A percentile compares a stretch with the other conserved stretches of the same genome.
Evolutionary conservation across 2,888 invertebrate species (phyloP).

Genomic region (Myopa testacea): DNA sequence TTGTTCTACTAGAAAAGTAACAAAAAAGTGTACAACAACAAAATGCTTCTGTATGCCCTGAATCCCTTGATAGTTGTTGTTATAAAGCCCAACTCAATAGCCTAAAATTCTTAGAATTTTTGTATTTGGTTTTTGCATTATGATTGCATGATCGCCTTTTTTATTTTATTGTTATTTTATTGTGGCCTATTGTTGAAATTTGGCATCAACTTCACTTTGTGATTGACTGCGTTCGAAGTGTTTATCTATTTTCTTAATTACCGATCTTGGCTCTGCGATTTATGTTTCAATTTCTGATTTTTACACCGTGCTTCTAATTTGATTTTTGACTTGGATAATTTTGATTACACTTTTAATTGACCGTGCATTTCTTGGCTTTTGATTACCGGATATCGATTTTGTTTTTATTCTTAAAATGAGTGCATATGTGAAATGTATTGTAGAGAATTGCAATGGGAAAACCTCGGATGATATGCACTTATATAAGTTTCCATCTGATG

Average conservation of each 20-base stretch:
- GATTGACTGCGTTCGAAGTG: neutral
- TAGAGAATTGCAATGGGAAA: neutral
- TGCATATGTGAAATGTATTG: neutral
- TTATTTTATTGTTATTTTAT: neutral
- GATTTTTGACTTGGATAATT: too few species aligned
- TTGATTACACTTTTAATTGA: too few species aligned
- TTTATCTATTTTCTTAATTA: neutral
- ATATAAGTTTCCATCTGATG: conserved; percentile 1
- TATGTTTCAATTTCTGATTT: neutral
- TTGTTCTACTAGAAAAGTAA: too few species aligned
- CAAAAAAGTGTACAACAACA: too few species aligned
- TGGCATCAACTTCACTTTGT: neutral
- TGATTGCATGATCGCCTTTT: neutral
- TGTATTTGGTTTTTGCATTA: too few species aligned
- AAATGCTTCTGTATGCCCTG: too few species aligned
- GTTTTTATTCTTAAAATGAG: neutral
- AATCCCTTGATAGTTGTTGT: too few species aligned
- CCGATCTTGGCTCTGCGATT: neutral
- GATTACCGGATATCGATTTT: too few species aligned
- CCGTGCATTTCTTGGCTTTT: neutral
- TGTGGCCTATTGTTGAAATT: neutral
- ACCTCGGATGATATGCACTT: neutral
- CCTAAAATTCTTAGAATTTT: too few species aligned
- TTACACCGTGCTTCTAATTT: neutral
- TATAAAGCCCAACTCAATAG: too few species aligned